A percentile compares a stretch with the other conserved stretches of the same genome.
phyloP scores from a whole-genome alignment of 35 echinoderm and acorn worm species.

The Hemicentrotus pulcherrimus region DNA sequence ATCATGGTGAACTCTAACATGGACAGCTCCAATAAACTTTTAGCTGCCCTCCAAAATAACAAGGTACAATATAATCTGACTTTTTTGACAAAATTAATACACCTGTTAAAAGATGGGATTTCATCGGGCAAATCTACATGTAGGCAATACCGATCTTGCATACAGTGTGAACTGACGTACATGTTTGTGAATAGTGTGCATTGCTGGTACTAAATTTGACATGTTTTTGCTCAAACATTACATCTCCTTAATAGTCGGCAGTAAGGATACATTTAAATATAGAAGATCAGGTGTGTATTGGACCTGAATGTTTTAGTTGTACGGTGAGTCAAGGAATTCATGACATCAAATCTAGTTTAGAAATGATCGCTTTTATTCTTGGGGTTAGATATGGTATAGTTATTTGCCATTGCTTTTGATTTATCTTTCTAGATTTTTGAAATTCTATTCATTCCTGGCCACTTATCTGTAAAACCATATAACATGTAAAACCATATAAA shows the following conservation, averaged over 20 bases:
- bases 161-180: too few relatives aligned
- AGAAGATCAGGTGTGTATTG: not conserved
- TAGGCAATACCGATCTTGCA: not conserved
- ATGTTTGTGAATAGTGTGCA: too few relatives aligned
- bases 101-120: not conserved
- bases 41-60: not conserved
- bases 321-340: not conserved
- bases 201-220: too few relatives aligned
- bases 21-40: not conserved
- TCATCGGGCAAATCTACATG: not conserved
- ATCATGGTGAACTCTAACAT: not conserved
- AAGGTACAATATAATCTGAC: not conserved
- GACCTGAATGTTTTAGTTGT: not conserved
- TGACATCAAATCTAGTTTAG: not conserved
- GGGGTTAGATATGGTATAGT: not conserved
- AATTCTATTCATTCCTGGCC: too few relatives aligned
- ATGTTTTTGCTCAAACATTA: not conserved
- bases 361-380: not conserved
- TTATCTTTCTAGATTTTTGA: too few relatives aligned
- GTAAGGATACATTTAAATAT: not conserved
- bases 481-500: not conserved
- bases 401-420: not conserved
- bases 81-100: not conserved
- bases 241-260: not conserved
- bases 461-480: not conserved